phyloP scores from a whole-genome alignment of 2,888 invertebrate species.

The Tuta absoluta region DNA sequence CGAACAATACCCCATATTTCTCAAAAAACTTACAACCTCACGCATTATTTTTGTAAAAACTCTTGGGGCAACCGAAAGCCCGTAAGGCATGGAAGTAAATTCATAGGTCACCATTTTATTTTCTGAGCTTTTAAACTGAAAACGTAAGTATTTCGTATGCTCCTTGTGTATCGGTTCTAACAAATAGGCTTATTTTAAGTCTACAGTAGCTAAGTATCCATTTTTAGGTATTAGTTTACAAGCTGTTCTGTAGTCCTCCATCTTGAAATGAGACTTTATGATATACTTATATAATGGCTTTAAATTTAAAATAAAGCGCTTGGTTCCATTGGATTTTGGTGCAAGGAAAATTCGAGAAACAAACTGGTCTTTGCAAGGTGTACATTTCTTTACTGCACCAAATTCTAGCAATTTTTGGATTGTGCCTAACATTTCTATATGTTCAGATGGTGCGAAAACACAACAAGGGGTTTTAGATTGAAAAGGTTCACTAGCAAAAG shows the following conservation, averaged over 20 bases:
- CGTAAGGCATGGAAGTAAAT: conserved; percentile 9
- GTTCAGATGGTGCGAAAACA: neutral
- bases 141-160: neutral
- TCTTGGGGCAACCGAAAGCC: conserved; percentile 7
- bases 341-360: neutral
- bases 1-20: conserved; percentile 17
- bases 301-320: conserved; percentile 17
- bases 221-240: conserved; percentile 7
- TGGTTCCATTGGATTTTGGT: neutral
- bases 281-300: conserved; percentile 38
- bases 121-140: conserved; percentile 1
- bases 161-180: neutral
- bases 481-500: neutral
- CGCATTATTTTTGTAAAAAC: conserved; percentile 28
- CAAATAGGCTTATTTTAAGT: conserved; percentile 25
- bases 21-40: conserved; percentile 22
- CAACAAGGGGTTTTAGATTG: no score
- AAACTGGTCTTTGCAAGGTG: neutral
- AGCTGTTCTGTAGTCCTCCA: conserved; percentile 25
- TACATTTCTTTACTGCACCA: neutral
- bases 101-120: neutral
- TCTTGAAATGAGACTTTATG: conserved; percentile 40
- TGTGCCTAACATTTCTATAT: neutral
- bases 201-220: conserved; percentile 14
- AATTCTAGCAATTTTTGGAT: neutral